Evolutionary conservation across 30 jellyfish, hydroid and myxozoan species (phyloP).

Genomic region (Hydra vulgaris): DNA sequence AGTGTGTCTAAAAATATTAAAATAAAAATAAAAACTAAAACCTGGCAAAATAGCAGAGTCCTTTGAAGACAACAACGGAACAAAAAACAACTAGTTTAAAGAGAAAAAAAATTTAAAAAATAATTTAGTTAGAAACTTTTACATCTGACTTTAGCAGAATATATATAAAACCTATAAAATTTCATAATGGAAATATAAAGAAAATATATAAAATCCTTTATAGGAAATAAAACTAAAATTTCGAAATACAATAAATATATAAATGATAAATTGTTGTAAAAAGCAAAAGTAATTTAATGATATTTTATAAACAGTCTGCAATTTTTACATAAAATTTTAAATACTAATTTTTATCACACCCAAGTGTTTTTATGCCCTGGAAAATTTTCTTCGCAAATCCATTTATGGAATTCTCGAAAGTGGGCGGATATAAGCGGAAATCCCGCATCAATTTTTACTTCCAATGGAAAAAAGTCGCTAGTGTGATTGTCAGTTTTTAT

Average conservation of each 20-base stretch:
- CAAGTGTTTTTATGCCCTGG: constrained; percentile 31
- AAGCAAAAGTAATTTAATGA: neutral
- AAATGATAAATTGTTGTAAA: neutral
- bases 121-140: neutral
- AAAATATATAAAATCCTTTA: neutral
- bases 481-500: neutral
- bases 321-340: no score
- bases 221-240: neutral
- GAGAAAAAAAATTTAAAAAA: no score
- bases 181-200: neutral
- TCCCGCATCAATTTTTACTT: constrained; percentile 21
- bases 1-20: no score
- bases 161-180: neutral
- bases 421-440: constrained; percentile 20
- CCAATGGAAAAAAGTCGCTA: neutral
- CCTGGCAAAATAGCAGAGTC: no score
- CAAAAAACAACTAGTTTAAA: neutral
- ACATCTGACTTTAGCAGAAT: neutral
- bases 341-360: constrained; percentile 20
- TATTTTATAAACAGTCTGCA: neutral
- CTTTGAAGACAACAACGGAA: no score
- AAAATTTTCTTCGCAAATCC: constrained; percentile 3
- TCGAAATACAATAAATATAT: neutral
- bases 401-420: neutral
- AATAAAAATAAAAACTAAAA: no score